phyloP scores from a whole-genome alignment of 2,113 vertebrate genomes.

The Stigmatopora argus region DNA sequence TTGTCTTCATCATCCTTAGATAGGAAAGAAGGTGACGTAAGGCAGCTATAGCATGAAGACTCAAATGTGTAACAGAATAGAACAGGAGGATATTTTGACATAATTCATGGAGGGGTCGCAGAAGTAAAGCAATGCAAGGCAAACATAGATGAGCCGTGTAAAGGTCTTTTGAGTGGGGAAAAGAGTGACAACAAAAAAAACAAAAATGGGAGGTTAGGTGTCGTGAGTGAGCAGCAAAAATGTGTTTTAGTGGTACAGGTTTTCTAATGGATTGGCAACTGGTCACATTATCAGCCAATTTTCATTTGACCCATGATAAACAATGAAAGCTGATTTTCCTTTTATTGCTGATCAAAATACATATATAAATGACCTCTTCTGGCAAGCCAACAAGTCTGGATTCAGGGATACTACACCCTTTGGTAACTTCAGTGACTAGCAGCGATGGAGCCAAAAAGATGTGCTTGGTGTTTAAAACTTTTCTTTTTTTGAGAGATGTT shows the following conservation, averaged over 20 bases:
- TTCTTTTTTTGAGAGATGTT: no score
- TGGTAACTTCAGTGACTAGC: no score
- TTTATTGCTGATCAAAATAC: no score
- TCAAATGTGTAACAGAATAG: not conserved
- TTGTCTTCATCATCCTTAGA: slow-evolving; percentile 98
- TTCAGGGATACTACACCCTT: no score
- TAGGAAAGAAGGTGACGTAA: not conserved
- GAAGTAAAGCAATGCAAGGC: not conserved
- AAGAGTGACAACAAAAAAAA: not conserved
- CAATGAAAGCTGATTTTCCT: no score
- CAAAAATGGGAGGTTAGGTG: not conserved
- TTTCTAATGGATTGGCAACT: no score
- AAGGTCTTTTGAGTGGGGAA: not conserved
- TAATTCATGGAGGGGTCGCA: not conserved
- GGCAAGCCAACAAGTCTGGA: no score
- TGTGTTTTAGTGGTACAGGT: not conserved
- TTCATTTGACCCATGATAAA: no score
- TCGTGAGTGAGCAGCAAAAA: not conserved
- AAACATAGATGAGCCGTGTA: not conserved
- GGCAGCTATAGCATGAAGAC: not conserved
- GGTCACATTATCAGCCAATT: no score
- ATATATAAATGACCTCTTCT: no score
- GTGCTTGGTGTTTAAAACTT: no score
- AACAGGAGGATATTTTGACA: not conserved
- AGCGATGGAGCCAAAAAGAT: no score